Evolutionary conservation across 2,113 vertebrate genomes (phyloP).

Genomic region (Sciurus niger): DNA sequence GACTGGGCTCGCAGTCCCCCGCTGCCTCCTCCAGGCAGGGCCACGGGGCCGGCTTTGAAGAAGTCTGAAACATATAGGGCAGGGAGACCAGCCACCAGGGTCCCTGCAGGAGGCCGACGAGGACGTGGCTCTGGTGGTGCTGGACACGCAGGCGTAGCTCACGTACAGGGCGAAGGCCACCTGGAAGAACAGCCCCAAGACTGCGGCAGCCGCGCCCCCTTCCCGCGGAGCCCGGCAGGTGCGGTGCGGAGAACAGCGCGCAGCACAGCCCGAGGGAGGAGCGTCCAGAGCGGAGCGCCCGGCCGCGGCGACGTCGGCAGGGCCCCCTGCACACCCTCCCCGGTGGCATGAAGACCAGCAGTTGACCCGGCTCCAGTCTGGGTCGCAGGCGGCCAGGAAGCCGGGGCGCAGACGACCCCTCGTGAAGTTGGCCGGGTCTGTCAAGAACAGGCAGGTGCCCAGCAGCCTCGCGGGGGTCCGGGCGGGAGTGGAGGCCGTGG

Average conservation of each 20-base stretch:
- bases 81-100: slow-evolving; percentile 92
- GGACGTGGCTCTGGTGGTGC: slow-evolving; percentile 98
- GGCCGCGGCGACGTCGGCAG: slow-evolving; percentile 92
- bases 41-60: slow-evolving; percentile 91
- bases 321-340: slow-evolving; percentile 92
- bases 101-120: slow-evolving; percentile 96
- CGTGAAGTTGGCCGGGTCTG: slow-evolving; percentile 96
- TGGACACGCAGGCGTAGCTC: slow-evolving; percentile 96
- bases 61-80: slow-evolving; percentile 94
- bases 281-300: slow-evolving; percentile 96
- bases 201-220: slow-evolving; percentile 94
- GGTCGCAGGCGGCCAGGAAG: slow-evolving; percentile 94
- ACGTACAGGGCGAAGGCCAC: slow-evolving; percentile 95
- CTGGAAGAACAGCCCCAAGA: slow-evolving; percentile 97
- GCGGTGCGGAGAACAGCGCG: slow-evolving; percentile 97
- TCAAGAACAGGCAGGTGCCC: slow-evolving; percentile 94
- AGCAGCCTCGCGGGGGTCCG: slow-evolving; percentile 67
- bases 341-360: slow-evolving; percentile 90
- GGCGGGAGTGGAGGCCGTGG: too few relatives aligned
- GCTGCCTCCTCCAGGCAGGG: slow-evolving; percentile 22
- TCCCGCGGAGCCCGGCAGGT: slow-evolving; percentile 93
- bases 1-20: too few relatives aligned
- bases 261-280: slow-evolving; percentile 99
- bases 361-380: slow-evolving; percentile 90
- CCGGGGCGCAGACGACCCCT: slow-evolving; percentile 95